These are phyloP conservation scores for Pseudochirops cupreus DNA, from an alignment of 2,797 vertebrate genomes.

Conservation along the genomic window DNA sequence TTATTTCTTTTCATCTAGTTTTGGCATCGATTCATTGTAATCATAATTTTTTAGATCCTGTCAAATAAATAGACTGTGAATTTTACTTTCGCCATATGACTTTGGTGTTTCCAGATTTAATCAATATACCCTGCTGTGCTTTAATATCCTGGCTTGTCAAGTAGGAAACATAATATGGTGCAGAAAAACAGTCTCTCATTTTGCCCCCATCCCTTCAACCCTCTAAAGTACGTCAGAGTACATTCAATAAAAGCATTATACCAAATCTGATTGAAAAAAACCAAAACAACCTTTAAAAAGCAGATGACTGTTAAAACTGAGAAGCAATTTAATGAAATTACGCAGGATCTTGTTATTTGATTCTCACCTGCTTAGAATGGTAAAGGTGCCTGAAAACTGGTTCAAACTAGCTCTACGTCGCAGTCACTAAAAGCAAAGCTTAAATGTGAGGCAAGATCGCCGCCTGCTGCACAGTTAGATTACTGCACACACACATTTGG, in stretches of 20 bases:
- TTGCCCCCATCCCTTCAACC: not conserved
- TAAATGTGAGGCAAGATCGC: not conserved
- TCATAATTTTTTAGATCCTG: not conserved
- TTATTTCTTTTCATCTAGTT: slow-evolving; percentile 35
- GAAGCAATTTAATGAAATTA: not conserved
- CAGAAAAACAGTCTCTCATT: not conserved
- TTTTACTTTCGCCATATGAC: not conserved
- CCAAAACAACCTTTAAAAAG: not conserved
- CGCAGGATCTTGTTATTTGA: not conserved
- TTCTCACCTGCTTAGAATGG: not conserved
- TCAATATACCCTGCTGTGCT: not conserved
- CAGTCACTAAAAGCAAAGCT: not conserved
- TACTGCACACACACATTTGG: not conserved
- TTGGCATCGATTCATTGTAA: slow-evolving; percentile 1
- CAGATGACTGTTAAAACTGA: slow-evolving; percentile 18
- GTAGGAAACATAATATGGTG: not conserved
- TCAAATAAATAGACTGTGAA: slow-evolving; percentile 6
- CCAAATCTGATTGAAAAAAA: not conserved
- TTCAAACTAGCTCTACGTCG: not conserved
- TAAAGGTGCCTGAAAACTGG: not conserved
- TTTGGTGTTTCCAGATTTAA: slow-evolving; percentile 12
- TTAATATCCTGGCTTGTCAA: not conserved
- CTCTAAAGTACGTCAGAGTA: not conserved
- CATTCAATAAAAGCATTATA: not conserved
- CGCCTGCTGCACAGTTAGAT: not conserved